These are phyloP conservation scores for Marmota monax DNA, from an alignment of 2,113 vertebrate genomes.

Conservation along the genomic window DNA sequence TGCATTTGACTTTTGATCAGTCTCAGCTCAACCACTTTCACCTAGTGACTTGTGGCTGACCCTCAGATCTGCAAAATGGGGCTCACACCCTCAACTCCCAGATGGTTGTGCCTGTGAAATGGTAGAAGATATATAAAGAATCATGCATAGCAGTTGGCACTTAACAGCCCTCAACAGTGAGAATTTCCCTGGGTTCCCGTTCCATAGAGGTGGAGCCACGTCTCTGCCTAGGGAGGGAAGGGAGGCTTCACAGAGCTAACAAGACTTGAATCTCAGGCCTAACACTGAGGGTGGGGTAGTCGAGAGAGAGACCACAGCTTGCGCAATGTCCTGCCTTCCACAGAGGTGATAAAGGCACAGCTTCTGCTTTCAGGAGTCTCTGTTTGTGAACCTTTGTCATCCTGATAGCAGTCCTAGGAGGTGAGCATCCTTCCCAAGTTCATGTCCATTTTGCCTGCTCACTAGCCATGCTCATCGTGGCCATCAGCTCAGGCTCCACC, in stretches of 20 bases:
- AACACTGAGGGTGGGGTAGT: no score
- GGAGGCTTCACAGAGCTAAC: neutral
- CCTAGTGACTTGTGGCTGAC: neutral
- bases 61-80: neutral
- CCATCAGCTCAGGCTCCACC: neutral
- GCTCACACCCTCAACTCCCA: neutral
- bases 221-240: neutral
- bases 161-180: fast-evolving
- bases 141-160: fast-evolving
- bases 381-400: neutral
- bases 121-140: neutral
- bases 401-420: neutral
- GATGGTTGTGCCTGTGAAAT: neutral
- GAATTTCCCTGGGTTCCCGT: neutral
- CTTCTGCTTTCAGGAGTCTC: neutral
- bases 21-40: neutral
- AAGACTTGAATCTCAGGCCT: neutral
- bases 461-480: neutral
- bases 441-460: neutral
- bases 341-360: neutral
- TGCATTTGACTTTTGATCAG: neutral
- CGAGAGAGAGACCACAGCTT: neutral
- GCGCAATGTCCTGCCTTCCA: neutral
- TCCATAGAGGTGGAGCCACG: neutral
- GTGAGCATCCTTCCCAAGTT: neutral